Evolutionary conservation across 53 echinoderm and acorn worm species (phyloP), one percentile per base, ranked within the genome.

Genomic region (Luidia sarsii): DNA sequence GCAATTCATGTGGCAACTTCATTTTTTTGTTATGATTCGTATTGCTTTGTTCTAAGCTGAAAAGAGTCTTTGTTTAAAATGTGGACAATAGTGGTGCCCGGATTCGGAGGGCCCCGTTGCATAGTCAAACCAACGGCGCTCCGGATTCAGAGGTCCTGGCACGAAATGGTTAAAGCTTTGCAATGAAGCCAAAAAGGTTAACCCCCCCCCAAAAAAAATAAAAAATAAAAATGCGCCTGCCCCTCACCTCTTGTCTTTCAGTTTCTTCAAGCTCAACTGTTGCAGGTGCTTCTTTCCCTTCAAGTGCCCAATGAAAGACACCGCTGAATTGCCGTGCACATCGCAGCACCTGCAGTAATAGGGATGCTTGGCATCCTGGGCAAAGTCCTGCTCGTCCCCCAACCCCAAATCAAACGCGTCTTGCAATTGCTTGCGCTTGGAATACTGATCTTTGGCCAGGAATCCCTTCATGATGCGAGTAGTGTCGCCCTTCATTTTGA

Each of bases 281-380:
- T 87, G 68, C 7, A 86, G 70, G 54, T 92, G 92, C 15, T 89
- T 64, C 20, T 65, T 82, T 14, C 92, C 92, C 13, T 38, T 79
- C 37, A 92, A 54, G 43, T 92, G 92, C 4, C 82, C 81, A 21
- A 21, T 61, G 39, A 89, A 85, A 3, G 59, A 30, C 45, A 50
- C 54, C 43, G 73, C 63, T 18, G 92, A 92, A 55, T 86, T 92
- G 34, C 84, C 71, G 0, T n/a, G 48, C 10, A 86, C 80, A 14
- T 80, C 71, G 64, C 92, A 92, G 32, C 71, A 39, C 2, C 69
- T 86, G 52, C 92, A 92, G 49, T 69, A 67, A 67, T 56, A 82
- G 2, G 89, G 89, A 70, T 89, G 86, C 19, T 64, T 16, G 2
- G 23, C 16, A 33, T 28, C n/a, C n/a, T n/a, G n/a, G n/a, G 20